Percentiles rank a stretch among this genome's conserved stretches.
phyloP scores from a whole-genome alignment of 2,797 vertebrate species.

The Pantherophis vulpinus region DNA sequence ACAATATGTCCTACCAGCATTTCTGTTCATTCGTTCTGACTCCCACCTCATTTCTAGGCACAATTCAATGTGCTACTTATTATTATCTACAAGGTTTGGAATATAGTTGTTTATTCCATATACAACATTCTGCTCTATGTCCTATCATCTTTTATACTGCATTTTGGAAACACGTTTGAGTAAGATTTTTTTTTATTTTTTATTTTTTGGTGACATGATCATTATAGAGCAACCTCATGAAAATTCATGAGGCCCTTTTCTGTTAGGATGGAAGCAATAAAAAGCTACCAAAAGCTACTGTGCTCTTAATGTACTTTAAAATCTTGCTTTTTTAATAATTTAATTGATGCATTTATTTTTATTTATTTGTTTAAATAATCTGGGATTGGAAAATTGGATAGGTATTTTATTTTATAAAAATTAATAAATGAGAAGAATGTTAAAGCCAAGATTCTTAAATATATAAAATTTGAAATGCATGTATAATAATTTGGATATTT shows the following conservation, averaged over 20 bases:
- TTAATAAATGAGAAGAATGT: neutral
- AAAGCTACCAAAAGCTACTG: neutral
- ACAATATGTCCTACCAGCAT: neutral
- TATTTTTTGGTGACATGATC: neutral
- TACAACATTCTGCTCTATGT: neutral
- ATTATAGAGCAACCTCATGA: neutral
- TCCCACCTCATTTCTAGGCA: neutral
- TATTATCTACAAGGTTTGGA: neutral
- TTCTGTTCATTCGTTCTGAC: neutral
- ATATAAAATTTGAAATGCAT: neutral
- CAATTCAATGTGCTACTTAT: neutral
- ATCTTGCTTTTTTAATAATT: neutral
- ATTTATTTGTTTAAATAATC: neutral
- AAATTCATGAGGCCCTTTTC: neutral
- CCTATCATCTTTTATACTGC: neutral
- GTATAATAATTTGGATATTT: neutral
- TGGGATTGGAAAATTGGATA: neutral
- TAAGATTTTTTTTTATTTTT: neutral
- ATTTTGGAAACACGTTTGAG: neutral
- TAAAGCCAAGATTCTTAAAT: neutral
- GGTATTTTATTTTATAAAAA: neutral
- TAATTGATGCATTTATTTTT: neutral
- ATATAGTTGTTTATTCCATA: neutral
- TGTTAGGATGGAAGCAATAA: neutral
- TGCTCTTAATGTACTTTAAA: neutral